Percentiles rank a stretch among this genome's conserved stretches.
Conservation (phyloP, 2,888 invertebrate genomes). For the Meghimatium bilineatum region DNA sequence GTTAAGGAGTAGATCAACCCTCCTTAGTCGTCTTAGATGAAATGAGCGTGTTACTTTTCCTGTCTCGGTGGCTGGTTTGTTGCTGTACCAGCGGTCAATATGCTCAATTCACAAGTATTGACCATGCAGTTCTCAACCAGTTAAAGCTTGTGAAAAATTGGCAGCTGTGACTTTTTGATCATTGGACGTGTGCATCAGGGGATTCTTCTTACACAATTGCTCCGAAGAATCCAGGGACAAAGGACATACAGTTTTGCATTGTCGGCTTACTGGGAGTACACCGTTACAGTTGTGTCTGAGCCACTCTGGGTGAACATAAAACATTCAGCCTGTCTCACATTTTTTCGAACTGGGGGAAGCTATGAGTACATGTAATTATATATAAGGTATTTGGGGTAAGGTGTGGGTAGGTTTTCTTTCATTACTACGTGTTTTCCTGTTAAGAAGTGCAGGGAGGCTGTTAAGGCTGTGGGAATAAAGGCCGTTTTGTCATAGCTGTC, state of each 20-base stretch:
- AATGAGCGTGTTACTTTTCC: no score
- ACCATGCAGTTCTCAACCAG: neutral
- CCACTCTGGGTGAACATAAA: neutral
- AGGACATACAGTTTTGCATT: neutral
- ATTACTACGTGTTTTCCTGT: no score
- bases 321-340: neutral
- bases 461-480: no score
- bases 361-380: neutral
- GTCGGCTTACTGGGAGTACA: neutral
- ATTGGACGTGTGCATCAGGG: neutral
- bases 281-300: neutral
- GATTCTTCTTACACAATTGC: neutral
- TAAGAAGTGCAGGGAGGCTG: no score
- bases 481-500: no score
- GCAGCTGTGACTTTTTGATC: neutral
- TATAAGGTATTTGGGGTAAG: neutral
- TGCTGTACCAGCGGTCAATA: no score
- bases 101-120: no score
- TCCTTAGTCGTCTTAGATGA: no score
- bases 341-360: neutral
- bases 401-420: no score
- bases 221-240: neutral
- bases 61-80: no score
- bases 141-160: neutral
- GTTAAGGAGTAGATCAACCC: no score